phyloP scores from a whole-genome alignment of 2,888 invertebrate genomes.

The Seira ritae region DNA sequence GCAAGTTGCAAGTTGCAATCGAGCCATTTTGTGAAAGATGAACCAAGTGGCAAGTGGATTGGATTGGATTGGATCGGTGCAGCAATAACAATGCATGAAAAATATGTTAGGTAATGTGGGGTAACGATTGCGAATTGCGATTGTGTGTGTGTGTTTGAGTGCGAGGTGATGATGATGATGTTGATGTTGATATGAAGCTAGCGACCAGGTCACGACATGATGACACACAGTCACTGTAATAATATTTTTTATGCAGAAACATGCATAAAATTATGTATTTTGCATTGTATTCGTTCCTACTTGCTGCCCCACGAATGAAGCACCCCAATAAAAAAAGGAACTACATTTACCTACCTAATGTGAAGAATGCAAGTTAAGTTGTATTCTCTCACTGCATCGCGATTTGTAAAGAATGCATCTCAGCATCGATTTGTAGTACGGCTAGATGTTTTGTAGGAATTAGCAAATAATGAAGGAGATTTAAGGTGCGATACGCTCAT shows the following conservation, averaged over 20 bases:
- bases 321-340: background rate
- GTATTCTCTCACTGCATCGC: slow-evolving; percentile 3
- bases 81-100: slow-evolving; percentile 50
- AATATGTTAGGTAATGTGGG: slow-evolving; percentile 54
- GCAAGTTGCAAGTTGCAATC: background rate
- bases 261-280: background rate
- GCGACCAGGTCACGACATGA: slow-evolving; percentile 61
- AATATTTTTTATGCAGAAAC: too few relatives aligned
- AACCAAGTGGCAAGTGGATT: background rate
- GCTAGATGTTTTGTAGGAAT: too few relatives aligned
- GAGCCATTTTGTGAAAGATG: background rate
- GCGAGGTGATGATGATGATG: slow-evolving; percentile 25
- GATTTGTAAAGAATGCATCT: too few relatives aligned
- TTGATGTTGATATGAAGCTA: slow-evolving; percentile 42
- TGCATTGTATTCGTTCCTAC: background rate
- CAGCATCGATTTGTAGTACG: too few relatives aligned
- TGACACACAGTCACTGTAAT: too few relatives aligned
- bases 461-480: too few relatives aligned
- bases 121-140: slow-evolving; percentile 40
- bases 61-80: too few relatives aligned
- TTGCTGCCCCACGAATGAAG: background rate
- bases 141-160: too few relatives aligned
- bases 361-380: too few relatives aligned
- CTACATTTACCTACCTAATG: background rate
- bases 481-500: too few relatives aligned